Percentiles rank a stretch among this genome's conserved stretches.
phyloP scores from a whole-genome alignment of 2,888 invertebrate species.

The Philereme transversata region DNA sequence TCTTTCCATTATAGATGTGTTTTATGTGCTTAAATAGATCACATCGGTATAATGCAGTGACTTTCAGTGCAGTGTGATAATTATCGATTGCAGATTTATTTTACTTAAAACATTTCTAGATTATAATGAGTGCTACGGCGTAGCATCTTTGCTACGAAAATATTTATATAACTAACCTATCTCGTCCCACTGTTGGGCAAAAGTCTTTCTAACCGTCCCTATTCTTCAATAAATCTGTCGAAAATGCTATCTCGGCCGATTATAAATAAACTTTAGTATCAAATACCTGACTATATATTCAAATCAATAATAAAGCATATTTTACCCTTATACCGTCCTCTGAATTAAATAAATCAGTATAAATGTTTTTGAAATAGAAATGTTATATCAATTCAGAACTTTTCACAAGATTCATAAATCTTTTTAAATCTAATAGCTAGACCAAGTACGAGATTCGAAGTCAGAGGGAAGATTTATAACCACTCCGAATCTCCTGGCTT shows the following conservation, averaged over 20 bases:
- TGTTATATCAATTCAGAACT: neutral
- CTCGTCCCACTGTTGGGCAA: too few species aligned
- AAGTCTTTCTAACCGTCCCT: too few species aligned
- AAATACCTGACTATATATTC: neutral
- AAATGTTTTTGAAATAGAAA: neutral
- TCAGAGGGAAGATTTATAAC: slow-evolving; percentile 3
- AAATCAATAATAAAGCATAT: neutral
- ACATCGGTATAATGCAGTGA: too few species aligned
- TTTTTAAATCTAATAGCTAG: slow-evolving; percentile 6
- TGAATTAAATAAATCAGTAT: neutral
- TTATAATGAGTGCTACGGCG: neutral
- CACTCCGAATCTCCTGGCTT: neutral
- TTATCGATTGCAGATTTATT: neutral
- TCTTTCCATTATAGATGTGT: neutral
- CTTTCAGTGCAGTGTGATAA: too few species aligned
- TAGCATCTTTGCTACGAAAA: slow-evolving; percentile 1
- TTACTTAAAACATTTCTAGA: neutral
- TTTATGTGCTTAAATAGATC: neutral
- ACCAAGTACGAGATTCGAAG: slow-evolving; percentile 5
- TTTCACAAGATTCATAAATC: slow-evolving; percentile 8
- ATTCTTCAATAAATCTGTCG: too few species aligned
- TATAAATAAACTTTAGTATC: neutral
- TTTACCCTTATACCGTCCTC: neutral
- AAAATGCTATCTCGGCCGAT: too few species aligned
- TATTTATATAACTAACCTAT: neutral